phyloP scores from a whole-genome alignment of 2,113 vertebrate genomes.

The Brachionichthys hirsutus region DNA sequence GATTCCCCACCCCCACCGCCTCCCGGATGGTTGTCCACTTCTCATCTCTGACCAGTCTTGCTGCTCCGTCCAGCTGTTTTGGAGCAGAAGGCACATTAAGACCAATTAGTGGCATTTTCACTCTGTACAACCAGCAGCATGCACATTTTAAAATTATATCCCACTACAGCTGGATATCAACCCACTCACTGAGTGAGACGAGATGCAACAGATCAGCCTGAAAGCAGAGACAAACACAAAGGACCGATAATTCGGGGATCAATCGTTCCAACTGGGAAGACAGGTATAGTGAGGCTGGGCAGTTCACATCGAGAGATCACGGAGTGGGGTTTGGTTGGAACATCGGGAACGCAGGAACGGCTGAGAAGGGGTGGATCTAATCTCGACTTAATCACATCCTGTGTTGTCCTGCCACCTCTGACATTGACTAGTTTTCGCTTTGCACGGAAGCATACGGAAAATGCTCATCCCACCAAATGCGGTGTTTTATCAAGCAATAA shows the following conservation, averaged over 20 bases:
- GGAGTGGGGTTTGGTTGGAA: neutral
- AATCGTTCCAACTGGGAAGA: neutral
- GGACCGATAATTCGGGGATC: constrained; percentile 12
- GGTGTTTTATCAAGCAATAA: too few species aligned
- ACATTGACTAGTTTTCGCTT: constrained; percentile 14
- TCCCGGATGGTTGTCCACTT: neutral
- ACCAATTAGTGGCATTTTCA: neutral
- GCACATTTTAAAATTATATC: constrained; percentile 12
- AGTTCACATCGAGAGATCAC: neutral
- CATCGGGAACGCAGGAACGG: constrained; percentile 10
- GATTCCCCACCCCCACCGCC: neutral
- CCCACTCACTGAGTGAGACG: constrained; percentile 2
- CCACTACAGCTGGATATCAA: constrained; percentile 4
- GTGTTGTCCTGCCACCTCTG: neutral
- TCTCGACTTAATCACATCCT: constrained; percentile 37
- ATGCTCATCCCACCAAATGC: too few species aligned
- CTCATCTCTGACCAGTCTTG: neutral
- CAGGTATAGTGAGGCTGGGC: neutral
- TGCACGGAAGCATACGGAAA: neutral
- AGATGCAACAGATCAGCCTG: neutral
- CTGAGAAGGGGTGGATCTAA: constrained; percentile 38
- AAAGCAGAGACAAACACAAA: neutral
- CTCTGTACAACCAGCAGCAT: neutral
- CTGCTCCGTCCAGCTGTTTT: constrained; percentile 22
- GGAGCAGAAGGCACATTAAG: constrained; percentile 11